Evolutionary conservation across 2,888 invertebrate genomes (phyloP), one percentile per base, ranked within the genome.

Genomic region (Campoplex nolae): DNA sequence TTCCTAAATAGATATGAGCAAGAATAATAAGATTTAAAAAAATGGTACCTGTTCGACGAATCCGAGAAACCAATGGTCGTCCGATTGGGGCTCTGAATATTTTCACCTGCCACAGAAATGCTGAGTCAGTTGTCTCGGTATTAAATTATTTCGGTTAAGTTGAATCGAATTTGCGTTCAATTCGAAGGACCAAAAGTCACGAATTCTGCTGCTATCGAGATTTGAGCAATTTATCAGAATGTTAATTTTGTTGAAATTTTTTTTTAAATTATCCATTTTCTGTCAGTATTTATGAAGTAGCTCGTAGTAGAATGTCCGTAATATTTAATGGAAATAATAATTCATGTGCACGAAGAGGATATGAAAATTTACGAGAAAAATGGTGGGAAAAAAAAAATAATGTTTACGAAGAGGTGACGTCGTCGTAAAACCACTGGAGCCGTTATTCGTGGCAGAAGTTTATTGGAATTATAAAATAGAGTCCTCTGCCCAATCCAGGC

Each of bases 381-480:
- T 51, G 51, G 51, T 7, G 18, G 11, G 3, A 28, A 28, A 32
- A 28, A 71, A 51, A 71, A 71, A 32, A 16, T 28, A 18, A 78
- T 84, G 75, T 65, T 76, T 71, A 80, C 54, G 80, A 65, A 80
- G 23, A 23, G 65, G 84, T 84, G 75, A 84, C 78, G 79, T 74
- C 32, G 74, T 84, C 73, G 68, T 84, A 79, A 84, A 84, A 74
- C 74, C 79, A 16, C 18, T 58, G 13, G 74, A 45, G 79, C 74
- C 74, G 74, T 84, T 79, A 79, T 84, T 79, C 84, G 78, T 54
- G 74, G 58, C 79, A 48, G n/a, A 56, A 75, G 62, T 75, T 84
- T 80, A 80, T 80, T 76, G 80, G 80, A 84, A 84, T 80, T 80
- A 76, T 80, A 80, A 84, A 84, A 76, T 76, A 76, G 71, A 62